phyloP scores from a whole-genome alignment of 2,797 vertebrate genomes.

The Morus bassanus region DNA sequence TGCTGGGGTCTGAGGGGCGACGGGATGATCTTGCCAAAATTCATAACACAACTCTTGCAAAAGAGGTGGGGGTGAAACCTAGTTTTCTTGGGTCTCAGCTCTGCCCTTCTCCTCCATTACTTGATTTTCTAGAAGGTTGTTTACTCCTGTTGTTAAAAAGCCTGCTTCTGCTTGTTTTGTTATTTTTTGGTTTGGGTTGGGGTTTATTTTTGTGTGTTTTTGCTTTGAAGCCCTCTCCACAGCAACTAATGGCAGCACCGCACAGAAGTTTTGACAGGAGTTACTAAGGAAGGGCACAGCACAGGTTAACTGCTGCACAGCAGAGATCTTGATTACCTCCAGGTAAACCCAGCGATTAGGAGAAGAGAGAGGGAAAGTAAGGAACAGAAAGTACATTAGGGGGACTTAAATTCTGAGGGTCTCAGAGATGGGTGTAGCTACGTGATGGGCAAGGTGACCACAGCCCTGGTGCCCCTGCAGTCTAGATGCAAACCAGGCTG shows the following conservation, averaged over 20 bases:
- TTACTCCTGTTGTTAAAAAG: background rate
- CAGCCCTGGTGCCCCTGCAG: background rate
- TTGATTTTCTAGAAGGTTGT: background rate
- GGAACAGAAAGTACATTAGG: background rate
- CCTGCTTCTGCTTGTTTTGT: background rate
- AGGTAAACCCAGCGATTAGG: background rate
- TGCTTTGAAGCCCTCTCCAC: background rate
- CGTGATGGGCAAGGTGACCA: background rate
- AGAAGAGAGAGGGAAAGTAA: background rate
- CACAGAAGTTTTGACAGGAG: background rate
- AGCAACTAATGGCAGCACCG: background rate
- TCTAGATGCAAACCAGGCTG: fast-evolving
- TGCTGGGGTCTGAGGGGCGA: background rate
- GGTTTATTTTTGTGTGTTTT: background rate
- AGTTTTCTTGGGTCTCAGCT: background rate
- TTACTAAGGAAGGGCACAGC: background rate
- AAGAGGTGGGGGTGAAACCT: background rate
- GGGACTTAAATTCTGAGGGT: background rate
- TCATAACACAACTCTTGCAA: fast-evolving
- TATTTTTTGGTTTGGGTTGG: background rate
- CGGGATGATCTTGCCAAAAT: background rate
- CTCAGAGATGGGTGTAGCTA: background rate
- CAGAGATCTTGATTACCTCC: background rate
- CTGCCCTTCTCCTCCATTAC: background rate
- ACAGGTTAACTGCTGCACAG: background rate